Evolutionary conservation across 2,797 vertebrate genomes (phyloP).

Genomic region (Limosa lapponica): DNA sequence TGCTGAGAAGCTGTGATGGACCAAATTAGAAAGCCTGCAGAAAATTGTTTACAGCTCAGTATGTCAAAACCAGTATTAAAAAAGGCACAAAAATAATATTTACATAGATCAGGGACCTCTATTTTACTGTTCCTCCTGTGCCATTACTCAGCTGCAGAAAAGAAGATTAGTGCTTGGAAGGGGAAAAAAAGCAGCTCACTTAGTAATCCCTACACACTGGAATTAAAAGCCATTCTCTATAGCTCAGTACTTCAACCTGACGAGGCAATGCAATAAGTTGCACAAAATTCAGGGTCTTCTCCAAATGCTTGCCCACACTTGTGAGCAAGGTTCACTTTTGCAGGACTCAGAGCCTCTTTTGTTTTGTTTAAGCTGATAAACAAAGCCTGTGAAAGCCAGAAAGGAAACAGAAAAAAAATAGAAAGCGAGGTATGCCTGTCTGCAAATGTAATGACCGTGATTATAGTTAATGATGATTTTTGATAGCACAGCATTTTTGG

Average conservation of each 20-base stretch:
- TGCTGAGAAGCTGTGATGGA: slow-evolving; percentile 14
- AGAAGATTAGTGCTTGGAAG: not conserved
- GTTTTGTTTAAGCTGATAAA: not conserved
- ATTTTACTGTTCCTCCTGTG: not conserved
- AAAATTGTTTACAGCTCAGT: not conserved
- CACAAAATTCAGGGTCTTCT: not conserved
- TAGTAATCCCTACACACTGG: not conserved
- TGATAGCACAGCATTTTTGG: not conserved
- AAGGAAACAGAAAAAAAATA: not conserved
- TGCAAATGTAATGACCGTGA: not conserved
- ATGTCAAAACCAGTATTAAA: not conserved
- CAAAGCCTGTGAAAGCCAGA: not conserved
- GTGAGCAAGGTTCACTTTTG: not conserved
- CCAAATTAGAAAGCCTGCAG: slow-evolving; percentile 39
- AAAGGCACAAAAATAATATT: slow-evolving; percentile 17
- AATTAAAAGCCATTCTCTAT: not conserved
- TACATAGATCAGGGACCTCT: not conserved
- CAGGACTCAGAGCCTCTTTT: not conserved
- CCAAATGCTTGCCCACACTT: not conserved
- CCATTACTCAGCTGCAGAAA: not conserved
- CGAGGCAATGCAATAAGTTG: not conserved
- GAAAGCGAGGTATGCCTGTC: not conserved
- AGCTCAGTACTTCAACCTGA: not conserved
- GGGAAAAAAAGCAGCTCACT: not conserved
- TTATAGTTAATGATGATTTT: not conserved